Base-by-base conservation (phyloP, 2,888 invertebrate genomes). In the Craniophora ligustri region DNA sequence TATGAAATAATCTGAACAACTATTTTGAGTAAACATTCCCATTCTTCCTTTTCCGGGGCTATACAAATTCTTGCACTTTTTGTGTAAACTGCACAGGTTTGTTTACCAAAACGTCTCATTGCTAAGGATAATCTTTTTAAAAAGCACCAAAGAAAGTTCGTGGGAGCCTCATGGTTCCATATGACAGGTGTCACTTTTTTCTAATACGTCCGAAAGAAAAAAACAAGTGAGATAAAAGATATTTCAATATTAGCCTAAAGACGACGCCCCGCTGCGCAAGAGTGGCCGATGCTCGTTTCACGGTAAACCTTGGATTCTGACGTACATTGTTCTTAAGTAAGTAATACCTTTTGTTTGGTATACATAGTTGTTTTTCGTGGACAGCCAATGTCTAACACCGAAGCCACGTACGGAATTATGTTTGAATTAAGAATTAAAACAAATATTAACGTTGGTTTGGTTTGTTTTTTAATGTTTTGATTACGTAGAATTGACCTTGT, bases 101-200 rank as follows among this genome's bases (percentile, higher is more conserved):
- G 85, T 86, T 85, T 85, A 84, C 81, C 54, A 32, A 72, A 75
- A 73, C 78, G 74, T 74, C 75, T 78, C 78, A 80, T 79, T 79
- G 77, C 71, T 35, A 32, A 30, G 66, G 76, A 76, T 82, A 67
- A 81, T 78, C 76, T 80, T 75, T 69, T 72, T 71, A 74, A 70
- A 64, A 55, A 58, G 62, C 59, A 62, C 48, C 48, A 67, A 72
- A 71, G 67, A 70, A 75, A 68, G 71, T 71, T 70, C 80, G 81
- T 86, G 86, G 85, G 85, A 86, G 82, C 82, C 70, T 67, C 70
- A 64, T 71, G 47, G 73, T 72, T 75, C 67, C 78, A 72, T 76
- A 72, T 88, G 88, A 87, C 88, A 88, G 88, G 87, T 88, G 88
- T 88, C 87, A 87, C 57, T 81, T 87, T 85, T 87, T 81, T 71